Evolutionary conservation across 2,797 vertebrate genomes (phyloP).

Genomic region (Hapalemur alaotrensis): DNA sequence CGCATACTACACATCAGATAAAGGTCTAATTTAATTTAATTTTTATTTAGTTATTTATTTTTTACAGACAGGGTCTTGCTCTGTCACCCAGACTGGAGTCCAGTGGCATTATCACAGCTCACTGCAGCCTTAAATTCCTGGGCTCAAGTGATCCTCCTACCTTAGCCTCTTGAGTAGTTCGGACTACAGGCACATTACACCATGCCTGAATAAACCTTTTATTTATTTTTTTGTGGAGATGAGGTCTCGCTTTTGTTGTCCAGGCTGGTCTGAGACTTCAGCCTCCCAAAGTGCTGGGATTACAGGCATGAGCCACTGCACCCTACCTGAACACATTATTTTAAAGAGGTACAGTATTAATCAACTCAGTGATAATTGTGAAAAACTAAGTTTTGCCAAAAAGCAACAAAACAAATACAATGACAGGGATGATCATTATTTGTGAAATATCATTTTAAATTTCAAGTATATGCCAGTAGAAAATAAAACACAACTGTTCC

Average conservation of each 20-base stretch:
- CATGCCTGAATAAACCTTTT: background rate
- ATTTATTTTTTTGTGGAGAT: background rate
- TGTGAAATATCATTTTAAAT: slow-evolving; percentile 31
- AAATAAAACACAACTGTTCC: background rate
- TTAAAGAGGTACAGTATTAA: background rate
- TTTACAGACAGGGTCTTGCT: too few relatives aligned
- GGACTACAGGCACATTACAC: background rate
- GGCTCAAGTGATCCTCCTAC: background rate
- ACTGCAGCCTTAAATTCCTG: background rate
- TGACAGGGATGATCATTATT: background rate
- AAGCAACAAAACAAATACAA: background rate
- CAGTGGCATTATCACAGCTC: too few relatives aligned
- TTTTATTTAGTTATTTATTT: too few relatives aligned
- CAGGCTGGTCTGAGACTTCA: background rate
- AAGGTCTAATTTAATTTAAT: too few relatives aligned
- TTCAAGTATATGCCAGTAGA: background rate
- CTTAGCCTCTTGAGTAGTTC: too few relatives aligned
- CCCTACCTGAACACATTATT: background rate
- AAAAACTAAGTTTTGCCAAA: background rate
- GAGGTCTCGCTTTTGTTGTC: background rate
- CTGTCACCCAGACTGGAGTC: background rate
- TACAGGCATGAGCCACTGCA: background rate
- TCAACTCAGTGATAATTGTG: background rate
- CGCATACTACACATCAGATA: too few relatives aligned
- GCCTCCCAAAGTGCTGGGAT: background rate